These are phyloP conservation scores for Procambarus virginalis DNA, from an alignment of 1,140 invertebrate species.

Conservation along the genomic window DNA sequence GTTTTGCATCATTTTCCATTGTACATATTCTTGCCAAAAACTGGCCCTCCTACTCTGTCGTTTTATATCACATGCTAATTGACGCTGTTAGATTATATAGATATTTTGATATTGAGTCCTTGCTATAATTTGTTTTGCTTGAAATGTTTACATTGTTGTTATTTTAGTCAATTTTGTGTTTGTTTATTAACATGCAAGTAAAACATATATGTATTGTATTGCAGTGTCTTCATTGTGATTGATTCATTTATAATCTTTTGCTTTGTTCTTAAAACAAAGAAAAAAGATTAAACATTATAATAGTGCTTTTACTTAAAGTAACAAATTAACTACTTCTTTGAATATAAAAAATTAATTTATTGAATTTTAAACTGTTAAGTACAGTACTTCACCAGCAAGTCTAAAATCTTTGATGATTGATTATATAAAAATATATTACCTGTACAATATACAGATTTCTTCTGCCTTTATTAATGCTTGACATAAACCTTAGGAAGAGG, in stretches of 20 bases:
- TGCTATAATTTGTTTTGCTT: not conserved
- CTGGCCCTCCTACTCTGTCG: no score
- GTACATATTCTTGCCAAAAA: no score
- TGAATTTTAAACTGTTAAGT: not conserved
- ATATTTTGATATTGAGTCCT: not conserved
- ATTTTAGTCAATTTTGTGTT: not conserved
- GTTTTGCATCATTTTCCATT: no score
- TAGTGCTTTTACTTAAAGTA: not conserved
- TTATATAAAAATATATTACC: not conserved
- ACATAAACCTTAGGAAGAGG: constrained; percentile 33
- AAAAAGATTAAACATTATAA: not conserved
- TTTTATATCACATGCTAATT: no score
- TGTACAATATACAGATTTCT: not conserved
- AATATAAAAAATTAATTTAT: not conserved
- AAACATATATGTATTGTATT: no score
- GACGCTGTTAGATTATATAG: no score
- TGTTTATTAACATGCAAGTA: no score
- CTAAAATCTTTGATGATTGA: not conserved
- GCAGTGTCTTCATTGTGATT: no score
- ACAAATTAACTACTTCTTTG: no score
- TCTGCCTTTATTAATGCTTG: not conserved
- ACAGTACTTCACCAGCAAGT: not conserved
- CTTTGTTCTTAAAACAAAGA: not conserved
- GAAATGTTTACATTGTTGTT: not conserved
- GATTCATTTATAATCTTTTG: not conserved